phyloP scores from a whole-genome alignment of 1,140 invertebrate species.

The Leptopilina boulardi region DNA sequence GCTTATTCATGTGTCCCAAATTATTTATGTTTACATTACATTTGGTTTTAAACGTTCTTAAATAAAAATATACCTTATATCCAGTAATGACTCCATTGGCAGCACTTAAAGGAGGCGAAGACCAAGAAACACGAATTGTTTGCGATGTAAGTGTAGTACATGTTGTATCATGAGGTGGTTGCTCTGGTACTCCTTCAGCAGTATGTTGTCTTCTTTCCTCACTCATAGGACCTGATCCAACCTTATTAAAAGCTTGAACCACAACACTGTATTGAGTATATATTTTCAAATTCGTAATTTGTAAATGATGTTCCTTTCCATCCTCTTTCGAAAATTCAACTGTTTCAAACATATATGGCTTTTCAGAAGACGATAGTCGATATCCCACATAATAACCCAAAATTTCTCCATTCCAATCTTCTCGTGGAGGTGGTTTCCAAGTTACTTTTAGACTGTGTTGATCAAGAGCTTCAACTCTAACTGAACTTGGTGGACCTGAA shows the following conservation, averaged over 20 bases:
- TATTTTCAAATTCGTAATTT: conserved; percentile 89
- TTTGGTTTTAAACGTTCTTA: too few species aligned
- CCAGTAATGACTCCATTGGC: conserved; percentile 97
- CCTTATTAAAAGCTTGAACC: conserved; percentile 96
- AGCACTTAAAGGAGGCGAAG: conserved; percentile 90
- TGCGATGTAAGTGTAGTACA: conserved; percentile 95
- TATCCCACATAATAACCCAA: conserved; percentile 94
- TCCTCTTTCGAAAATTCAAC: conserved; percentile 94
- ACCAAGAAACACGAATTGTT: conserved; percentile 95
- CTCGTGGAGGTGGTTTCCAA: conserved; percentile 93
- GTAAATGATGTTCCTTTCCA: conserved; percentile 91
- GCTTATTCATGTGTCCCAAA: too few species aligned
- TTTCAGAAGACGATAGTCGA: conserved; percentile 91
- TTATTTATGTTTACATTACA: too few species aligned
- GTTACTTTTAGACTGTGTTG: conserved; percentile 94
- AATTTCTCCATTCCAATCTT: conserved; percentile 96
- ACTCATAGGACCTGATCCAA: conserved; percentile 93
- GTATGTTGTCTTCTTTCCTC: conserved; percentile 93
- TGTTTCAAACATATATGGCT: conserved; percentile 93
- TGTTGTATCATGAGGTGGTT: conserved; percentile 92
- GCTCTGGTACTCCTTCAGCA: conserved; percentile 94
- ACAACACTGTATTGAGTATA: conserved; percentile 97
- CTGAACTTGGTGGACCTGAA: conserved; percentile 87
- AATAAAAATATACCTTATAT: conserved; percentile 83
- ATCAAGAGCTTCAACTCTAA: conserved; percentile 93